Percentiles rank a stretch among this genome's conserved stretches.
phyloP scores from a whole-genome alignment of 2,797 vertebrate species.

The Eidolon dupreanum region DNA sequence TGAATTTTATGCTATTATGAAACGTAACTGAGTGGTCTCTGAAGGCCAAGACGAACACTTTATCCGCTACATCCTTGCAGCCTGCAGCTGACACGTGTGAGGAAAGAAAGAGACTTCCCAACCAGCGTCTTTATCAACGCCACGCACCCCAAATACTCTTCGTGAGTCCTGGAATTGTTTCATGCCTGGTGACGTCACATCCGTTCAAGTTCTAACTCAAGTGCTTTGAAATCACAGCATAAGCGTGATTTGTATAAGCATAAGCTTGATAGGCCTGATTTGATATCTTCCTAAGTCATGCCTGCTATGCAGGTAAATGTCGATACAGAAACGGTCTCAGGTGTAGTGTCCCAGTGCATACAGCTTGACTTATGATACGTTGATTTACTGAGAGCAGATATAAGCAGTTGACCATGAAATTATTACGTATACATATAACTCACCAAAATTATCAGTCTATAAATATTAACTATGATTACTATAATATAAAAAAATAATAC shows the following conservation, averaged over 20 bases:
- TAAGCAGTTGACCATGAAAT: not conserved
- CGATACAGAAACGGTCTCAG: not conserved
- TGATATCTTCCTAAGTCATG: not conserved
- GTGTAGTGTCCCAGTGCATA: not conserved
- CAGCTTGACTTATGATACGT: not conserved
- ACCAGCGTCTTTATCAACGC: not conserved
- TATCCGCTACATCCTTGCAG: not conserved
- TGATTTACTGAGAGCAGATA: not conserved
- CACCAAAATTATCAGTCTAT: not conserved
- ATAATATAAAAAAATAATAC: not conserved
- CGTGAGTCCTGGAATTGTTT: not conserved
- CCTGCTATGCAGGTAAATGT: not conserved
- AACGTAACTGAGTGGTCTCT: not conserved
- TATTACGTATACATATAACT: not conserved
- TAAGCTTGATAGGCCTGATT: not conserved
- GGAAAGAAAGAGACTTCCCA: not conserved
- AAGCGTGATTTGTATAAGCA: not conserved
- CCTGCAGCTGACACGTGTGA: not conserved
- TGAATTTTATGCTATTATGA: not conserved
- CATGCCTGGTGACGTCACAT: not conserved
- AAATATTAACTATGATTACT: not conserved
- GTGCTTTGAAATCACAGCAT: not conserved
- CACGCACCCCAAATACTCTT: not conserved
- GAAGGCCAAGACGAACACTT: not conserved
- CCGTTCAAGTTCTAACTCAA: not conserved